phyloP scores from a whole-genome alignment of 2,797 vertebrate species.

The Vultur gryphus region DNA sequence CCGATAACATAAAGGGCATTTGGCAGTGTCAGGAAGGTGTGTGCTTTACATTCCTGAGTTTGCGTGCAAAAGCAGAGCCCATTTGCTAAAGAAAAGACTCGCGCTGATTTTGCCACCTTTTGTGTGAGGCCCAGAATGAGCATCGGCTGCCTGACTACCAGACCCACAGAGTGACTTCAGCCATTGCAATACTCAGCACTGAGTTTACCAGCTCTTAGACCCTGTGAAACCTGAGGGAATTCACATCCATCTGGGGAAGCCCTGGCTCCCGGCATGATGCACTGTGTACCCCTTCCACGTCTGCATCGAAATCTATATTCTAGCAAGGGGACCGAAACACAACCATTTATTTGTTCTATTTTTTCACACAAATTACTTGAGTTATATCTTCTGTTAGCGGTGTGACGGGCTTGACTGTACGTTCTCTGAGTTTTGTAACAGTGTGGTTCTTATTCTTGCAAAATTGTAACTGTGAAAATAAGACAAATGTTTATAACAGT shows the following conservation, averaged over 20 bases:
- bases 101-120: background rate
- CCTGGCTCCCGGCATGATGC: fast-evolving
- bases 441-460: background rate
- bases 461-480: background rate
- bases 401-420: background rate
- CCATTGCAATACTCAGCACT: background rate
- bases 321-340: background rate
- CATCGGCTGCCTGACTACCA: background rate
- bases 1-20: background rate
- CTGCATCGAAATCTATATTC: background rate
- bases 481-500: background rate
- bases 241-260: background rate
- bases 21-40: background rate
- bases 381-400: background rate
- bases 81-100: background rate
- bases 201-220: background rate
- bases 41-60: background rate
- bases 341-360: background rate
- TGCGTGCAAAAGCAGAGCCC: background rate
- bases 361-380: background rate
- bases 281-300: background rate
- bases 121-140: background rate
- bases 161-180: background rate
- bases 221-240: background rate
- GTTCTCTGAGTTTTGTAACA: background rate